Evolutionary conservation across 1,140 invertebrate species (phyloP), one percentile per base, ranked within the genome.

Genomic region (Charaxes varanes): DNA sequence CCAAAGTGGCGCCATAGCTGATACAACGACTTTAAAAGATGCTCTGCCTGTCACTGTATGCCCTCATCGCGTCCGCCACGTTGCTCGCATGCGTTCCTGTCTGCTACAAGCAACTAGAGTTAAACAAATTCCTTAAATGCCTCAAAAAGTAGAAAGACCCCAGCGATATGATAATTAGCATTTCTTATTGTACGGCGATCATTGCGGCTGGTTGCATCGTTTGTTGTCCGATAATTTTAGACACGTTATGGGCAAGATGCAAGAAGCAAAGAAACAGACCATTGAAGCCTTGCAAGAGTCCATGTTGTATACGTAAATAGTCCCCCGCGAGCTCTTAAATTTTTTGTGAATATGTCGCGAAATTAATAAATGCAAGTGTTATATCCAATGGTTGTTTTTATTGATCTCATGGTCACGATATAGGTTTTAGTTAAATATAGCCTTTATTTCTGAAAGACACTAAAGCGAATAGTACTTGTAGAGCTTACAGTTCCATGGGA

Each of bases 21-120:
- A 14, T 24, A 30, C n/a, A n/a, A n/a, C n/a, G n/a, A n/a, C n/a
- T n/a, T n/a, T n/a, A n/a, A 44, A 58, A 73, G 43, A 82, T 82
- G 77, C 72, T 79, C 68, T 82, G 74, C 59, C 52, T 78, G 27
- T 82, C 78, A n/a, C 37, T 78, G 38, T 78, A 78, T 46, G 68
- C 69, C 19, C 38, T 79, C 34, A 72, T 82, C 12, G 74, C 74
- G 2, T 70, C 74, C 13, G 74, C 72, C 16, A 61, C 78, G 19
- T 23, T 82, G 10, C 52, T 82, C 8, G 69, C 74, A 19, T 79
- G 78, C 43, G 57, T 78, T 6, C 72, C 78, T 2, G 71, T 76
- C 38, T 76, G 74, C 62, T 68, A 62, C 41, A 47, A 60, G 23
- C 68, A 73, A 17, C 52, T 78, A 41, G 64, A 71, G 19, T 40